Evolutionary conservation across 2,888 invertebrate genomes (phyloP).

Genomic region (Sarcophaga caerulescens): DNA sequence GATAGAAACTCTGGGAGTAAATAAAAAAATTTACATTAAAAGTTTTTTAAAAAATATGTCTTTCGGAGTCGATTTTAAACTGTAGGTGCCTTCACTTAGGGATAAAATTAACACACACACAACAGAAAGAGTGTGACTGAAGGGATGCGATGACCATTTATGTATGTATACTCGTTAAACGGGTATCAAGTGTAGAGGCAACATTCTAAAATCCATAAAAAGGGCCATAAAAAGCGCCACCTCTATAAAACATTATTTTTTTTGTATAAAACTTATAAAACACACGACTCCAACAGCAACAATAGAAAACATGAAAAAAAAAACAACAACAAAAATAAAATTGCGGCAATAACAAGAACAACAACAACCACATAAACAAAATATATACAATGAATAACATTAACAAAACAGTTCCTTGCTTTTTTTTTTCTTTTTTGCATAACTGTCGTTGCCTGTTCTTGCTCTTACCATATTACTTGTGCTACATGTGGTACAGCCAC

Average conservation of each 20-base stretch:
- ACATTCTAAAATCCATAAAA: neutral
- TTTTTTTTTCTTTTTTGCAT: conserved; percentile 10
- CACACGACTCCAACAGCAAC: neutral
- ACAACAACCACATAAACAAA: conserved; percentile 26
- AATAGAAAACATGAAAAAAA: neutral
- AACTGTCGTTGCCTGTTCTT: conserved; percentile 32
- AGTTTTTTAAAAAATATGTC: neutral
- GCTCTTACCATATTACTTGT: conserved; percentile 20
- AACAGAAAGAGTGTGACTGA: neutral
- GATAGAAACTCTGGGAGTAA: too few species aligned
- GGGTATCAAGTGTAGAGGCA: neutral
- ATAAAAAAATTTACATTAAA: neutral
- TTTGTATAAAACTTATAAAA: neutral
- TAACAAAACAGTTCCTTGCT: conserved; percentile 51
- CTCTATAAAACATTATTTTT: neutral
- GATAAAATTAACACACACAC: neutral
- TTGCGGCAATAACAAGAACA: conserved; percentile 45
- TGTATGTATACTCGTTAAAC: neutral
- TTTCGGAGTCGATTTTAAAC: neutral
- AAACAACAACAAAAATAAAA: conserved; percentile 53
- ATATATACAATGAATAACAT: conserved; percentile 57
- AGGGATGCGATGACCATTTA: neutral
- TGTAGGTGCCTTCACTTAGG: neutral
- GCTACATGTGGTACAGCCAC: conserved; percentile 33
- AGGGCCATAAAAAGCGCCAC: neutral